These are phyloP conservation scores for Pterophyllum scalare DNA, from an alignment of 2,113 vertebrate species.

Conservation along the genomic window DNA sequence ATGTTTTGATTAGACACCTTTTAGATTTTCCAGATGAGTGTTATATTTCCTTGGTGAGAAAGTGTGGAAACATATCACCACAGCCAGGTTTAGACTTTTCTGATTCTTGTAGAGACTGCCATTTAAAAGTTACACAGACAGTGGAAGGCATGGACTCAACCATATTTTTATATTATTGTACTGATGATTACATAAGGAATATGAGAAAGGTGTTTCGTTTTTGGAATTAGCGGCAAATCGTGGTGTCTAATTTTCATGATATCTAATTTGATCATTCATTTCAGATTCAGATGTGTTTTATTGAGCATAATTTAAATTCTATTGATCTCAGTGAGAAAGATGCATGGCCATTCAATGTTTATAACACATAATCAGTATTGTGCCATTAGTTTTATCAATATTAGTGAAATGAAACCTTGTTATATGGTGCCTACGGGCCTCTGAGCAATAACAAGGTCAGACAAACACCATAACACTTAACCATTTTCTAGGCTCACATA, in stretches of 20 bases:
- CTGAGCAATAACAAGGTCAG: constrained; percentile 36
- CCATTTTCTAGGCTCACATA: constrained; percentile 15
- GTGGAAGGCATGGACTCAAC: background rate
- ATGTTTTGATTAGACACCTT: constrained; percentile 32
- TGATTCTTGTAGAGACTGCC: background rate
- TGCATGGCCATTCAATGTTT: constrained; percentile 38
- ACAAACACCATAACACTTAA: constrained; percentile 37
- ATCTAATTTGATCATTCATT: constrained; percentile 49
- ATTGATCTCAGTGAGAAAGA: constrained; percentile 48
- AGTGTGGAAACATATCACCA: background rate
- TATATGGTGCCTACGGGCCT: constrained; percentile 2
- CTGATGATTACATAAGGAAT: background rate
- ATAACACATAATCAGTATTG: constrained; percentile 60
- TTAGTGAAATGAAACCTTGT: constrained; percentile 54
- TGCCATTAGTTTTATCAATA: constrained; percentile 69
- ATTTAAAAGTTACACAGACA: background rate
- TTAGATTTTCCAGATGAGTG: background rate
- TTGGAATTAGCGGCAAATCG: constrained; percentile 19
- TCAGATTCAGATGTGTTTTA: constrained; percentile 26
- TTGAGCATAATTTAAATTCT: constrained; percentile 33
- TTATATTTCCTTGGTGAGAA: constrained; percentile 20
- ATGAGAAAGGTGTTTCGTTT: constrained; percentile 10
- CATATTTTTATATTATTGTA: background rate
- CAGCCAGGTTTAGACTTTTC: background rate
- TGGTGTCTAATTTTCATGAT: constrained; percentile 33